Percentiles rank a stretch among this genome's conserved stretches.
Evolutionary conservation across 1,140 invertebrate species (phyloP).

Genomic region (Panagrolaimus sp.): DNA sequence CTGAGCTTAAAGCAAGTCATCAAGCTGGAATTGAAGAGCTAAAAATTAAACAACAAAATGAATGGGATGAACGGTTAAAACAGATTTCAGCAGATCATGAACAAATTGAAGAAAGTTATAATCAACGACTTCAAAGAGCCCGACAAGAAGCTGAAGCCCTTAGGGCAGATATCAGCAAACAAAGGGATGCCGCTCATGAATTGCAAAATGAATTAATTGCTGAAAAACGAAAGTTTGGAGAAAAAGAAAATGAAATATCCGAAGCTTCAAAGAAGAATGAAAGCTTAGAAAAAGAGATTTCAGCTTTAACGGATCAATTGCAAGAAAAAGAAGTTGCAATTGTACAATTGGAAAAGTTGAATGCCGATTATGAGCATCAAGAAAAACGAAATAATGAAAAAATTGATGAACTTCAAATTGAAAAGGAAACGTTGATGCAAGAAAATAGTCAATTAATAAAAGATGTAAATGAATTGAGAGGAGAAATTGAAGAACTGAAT

Average conservation of each 20-base stretch:
- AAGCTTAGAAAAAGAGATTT: neutral
- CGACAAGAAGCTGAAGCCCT: constrained; percentile 8
- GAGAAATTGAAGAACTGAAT: neutral
- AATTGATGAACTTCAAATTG: neutral
- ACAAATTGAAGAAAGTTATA: constrained; percentile 6
- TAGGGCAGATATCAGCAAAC: neutral
- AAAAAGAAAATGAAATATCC: neutral
- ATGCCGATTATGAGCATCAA: neutral
- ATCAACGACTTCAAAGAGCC: neutral
- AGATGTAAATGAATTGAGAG: neutral
- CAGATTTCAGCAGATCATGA: constrained; percentile 1
- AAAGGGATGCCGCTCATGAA: constrained; percentile 1
- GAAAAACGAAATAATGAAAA: constrained; percentile 9
- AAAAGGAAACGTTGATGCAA: constrained; percentile 12
- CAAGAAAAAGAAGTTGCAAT: neutral
- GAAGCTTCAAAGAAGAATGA: constrained; percentile 8
- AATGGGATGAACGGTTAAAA: constrained; percentile 6
- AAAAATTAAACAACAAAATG: neutral
- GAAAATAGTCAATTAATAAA: neutral
- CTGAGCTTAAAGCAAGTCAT: neutral
- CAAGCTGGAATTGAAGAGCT: neutral
- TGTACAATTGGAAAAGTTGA: neutral
- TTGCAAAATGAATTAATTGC: constrained; percentile 10
- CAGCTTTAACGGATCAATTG: neutral
- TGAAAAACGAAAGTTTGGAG: neutral